Evolutionary conservation across 2,888 invertebrate species (phyloP), one percentile per base, ranked within the genome.

Genomic region (Melanostoma mellinum): DNA sequence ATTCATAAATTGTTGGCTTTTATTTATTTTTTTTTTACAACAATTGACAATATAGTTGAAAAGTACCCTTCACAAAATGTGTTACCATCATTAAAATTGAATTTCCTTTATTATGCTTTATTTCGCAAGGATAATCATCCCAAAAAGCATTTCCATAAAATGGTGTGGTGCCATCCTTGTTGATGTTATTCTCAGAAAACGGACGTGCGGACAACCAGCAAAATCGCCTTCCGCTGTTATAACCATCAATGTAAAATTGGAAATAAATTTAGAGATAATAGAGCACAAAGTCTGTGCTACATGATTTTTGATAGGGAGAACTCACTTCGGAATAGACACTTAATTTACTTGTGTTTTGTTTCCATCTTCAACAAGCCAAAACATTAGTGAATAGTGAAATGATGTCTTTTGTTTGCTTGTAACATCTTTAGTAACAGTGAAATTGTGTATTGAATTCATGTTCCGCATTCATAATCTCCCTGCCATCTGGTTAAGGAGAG

Each of bases 1-100:
- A 20, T 20, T 20, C 20, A 20, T 20, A 20, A 20, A 20, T 20
- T 20, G 20, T 20, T 20, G 20, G 20, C 1, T 20, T 20, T 20
- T 20, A 20, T 20, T 20, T 20, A 20, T 20, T 20, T 20, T 20
- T 20, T 20, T 20, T 20, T 20, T 20, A 20, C 20, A 20, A 20
- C 20, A 20, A 20, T 20, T 20, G 20, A 20, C 20, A 20, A 48
- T 20, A 48, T 61, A 61, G 61, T 61, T 61, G 9, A 30, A 61
- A 48, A 61, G 35, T 38, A 50, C 38, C 38, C 20, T 50, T 63
- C 3, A 5, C 1, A 32, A 71, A 71, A 80, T 65, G 58, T 80
- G 63, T 53, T 65, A 48, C 72, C 72, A 82, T 82, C 72, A 77
- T 82, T 82, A 82, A 77, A 82, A 73, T 68, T 61, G 61, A 73